These are phyloP conservation scores for Lathamus discolor DNA, from an alignment of 2,113 vertebrate species.

Conservation along the genomic window DNA sequence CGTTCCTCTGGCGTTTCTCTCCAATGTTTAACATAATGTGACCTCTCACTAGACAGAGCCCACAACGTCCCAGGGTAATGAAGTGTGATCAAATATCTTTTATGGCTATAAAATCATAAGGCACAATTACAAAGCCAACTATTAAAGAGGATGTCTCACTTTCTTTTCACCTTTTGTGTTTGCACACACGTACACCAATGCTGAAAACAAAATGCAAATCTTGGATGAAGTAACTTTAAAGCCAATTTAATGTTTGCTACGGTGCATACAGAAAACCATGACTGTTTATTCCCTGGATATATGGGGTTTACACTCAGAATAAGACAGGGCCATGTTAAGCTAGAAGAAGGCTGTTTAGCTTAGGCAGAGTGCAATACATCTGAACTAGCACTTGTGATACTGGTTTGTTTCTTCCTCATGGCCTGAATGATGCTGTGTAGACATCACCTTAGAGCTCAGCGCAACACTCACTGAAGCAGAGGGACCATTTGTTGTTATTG, in stretches of 20 bases:
- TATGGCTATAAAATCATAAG: neutral
- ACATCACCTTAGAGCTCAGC: neutral
- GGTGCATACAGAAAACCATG: neutral
- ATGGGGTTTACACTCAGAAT: neutral
- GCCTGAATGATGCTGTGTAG: neutral
- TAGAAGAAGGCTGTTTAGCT: neutral
- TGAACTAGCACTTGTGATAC: neutral
- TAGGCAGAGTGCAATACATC: neutral
- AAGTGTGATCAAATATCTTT: neutral
- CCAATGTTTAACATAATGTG: neutral
- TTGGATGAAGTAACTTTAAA: neutral
- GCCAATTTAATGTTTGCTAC: neutral
- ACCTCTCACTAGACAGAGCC: neutral
- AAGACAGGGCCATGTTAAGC: neutral
- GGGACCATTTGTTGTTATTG: neutral
- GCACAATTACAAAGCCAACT: neutral
- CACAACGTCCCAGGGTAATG: neutral
- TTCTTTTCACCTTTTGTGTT: neutral
- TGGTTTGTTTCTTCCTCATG: neutral
- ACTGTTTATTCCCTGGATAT: neutral
- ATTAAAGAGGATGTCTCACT: neutral
- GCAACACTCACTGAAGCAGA: neutral
- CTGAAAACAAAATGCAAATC: neutral
- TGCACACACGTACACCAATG: neutral
- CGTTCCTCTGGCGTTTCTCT: neutral